Conservation (phyloP, 2,888 invertebrate species). For the Arge pagana region DNA sequence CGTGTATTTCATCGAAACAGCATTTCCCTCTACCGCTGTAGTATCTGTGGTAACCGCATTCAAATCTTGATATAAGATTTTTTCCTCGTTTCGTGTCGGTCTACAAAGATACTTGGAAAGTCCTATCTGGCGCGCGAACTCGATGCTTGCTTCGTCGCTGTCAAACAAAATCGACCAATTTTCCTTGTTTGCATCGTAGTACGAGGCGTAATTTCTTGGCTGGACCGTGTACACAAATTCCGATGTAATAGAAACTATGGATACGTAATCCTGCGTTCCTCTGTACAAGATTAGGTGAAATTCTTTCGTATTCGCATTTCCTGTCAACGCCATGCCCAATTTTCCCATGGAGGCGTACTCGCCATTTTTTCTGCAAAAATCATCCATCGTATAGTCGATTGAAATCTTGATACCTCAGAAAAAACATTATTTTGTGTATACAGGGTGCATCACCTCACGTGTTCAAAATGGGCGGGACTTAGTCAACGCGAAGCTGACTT, state of each 20-base stretch:
- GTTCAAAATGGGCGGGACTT: too few relatives aligned
- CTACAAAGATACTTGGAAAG: slow-evolving; percentile 42
- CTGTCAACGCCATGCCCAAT: slow-evolving; percentile 50
- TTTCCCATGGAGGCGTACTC: slow-evolving; percentile 49
- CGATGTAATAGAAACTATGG: slow-evolving; percentile 41
- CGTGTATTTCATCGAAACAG: slow-evolving; percentile 39
- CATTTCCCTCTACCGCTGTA: slow-evolving; percentile 41
- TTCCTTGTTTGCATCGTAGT: slow-evolving; percentile 60
- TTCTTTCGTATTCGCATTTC: slow-evolving; percentile 38
- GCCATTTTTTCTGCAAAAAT: slow-evolving; percentile 42
- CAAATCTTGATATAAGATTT: slow-evolving; percentile 45
- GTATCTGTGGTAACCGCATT: slow-evolving; percentile 31
- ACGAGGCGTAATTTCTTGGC: slow-evolving; percentile 47
- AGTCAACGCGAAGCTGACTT: too few relatives aligned
- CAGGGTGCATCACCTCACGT: too few relatives aligned
- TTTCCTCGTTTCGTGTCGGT: slow-evolving; percentile 34
- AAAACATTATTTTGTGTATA: too few relatives aligned
- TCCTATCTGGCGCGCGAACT: slow-evolving; percentile 50
- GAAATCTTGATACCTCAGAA: too few relatives aligned
- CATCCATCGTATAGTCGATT: too few relatives aligned
- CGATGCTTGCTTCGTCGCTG: slow-evolving; percentile 41
- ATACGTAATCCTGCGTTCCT: slow-evolving; percentile 47
- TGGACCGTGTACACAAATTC: slow-evolving; percentile 48
- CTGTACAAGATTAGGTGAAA: slow-evolving; percentile 54
- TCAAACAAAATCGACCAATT: slow-evolving; percentile 65